These are phyloP conservation scores for Pteropus alecto DNA, from an alignment of 2,113 vertebrate genomes.

Conservation along the genomic window DNA sequence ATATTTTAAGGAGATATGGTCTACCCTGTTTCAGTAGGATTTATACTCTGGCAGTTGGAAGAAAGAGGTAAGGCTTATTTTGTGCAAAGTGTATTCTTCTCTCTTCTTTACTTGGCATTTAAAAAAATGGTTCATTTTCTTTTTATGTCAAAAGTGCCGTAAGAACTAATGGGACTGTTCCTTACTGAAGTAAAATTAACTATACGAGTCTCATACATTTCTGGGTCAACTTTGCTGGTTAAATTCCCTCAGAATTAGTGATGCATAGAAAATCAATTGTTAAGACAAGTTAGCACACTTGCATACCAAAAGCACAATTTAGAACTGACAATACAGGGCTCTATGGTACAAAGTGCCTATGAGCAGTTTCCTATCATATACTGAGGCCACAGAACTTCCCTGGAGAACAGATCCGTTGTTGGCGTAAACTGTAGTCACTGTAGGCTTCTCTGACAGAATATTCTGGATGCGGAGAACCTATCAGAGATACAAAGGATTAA, in stretches of 20 bases:
- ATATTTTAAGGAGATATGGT: not conserved
- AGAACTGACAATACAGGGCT: conserved; percentile 90
- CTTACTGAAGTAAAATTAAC: conserved; percentile 35
- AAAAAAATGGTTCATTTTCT: not conserved
- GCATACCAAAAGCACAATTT: not conserved
- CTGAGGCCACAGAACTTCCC: conserved; percentile 87
- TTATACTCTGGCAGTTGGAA: not conserved
- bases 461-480: conserved; percentile 92
- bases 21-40: not conserved
- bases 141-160: conserved; percentile 30
- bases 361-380: conserved; percentile 86
- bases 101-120: not conserved
- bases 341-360: conserved; percentile 93
- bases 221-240: not conserved
- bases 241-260: conserved; percentile 9
- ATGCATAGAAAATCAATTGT: not conserved
- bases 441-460: conserved; percentile 88
- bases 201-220: not conserved
- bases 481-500: conserved; percentile 36
- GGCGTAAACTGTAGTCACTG: conserved; percentile 88
- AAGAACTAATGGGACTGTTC: not conserved
- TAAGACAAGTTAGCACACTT: not conserved
- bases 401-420: conserved; percentile 90
- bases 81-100: conserved; percentile 14
- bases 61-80: not conserved